Conservation (phyloP, 2,888 invertebrate genomes). For the Parnassius glacialis region DNA sequence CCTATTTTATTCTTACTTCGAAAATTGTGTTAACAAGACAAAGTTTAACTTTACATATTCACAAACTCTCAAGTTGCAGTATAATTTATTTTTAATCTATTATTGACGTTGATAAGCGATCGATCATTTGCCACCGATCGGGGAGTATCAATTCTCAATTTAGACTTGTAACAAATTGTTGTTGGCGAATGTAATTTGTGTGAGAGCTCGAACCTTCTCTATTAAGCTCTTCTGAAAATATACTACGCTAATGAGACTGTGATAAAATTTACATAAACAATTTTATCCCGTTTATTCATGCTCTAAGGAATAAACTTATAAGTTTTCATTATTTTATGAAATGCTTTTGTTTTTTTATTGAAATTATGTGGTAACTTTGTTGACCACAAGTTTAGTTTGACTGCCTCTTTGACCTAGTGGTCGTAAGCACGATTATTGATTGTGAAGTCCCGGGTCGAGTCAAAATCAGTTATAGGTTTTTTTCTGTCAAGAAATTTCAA, state of each 20-base stretch:
- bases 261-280: conserved; percentile 5
- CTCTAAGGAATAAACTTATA: no score
- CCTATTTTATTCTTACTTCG: no score
- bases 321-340: no score
- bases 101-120: conserved; percentile 61
- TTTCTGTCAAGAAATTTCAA: no score
- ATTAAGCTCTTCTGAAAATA: conserved; percentile 11
- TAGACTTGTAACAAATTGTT: conserved; percentile 62
- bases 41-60: not conserved
- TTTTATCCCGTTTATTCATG: not conserved
- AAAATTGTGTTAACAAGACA: no score
- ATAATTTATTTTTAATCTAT: conserved; percentile 36
- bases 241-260: conserved; percentile 1
- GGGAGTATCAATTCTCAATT: conserved; percentile 47
- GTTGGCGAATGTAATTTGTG: conserved; percentile 57
- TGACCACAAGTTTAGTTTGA: no score
- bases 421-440: no score
- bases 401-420: no score
- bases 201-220: conserved; percentile 48
- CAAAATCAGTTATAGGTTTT: no score
- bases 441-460: no score
- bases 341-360: no score
- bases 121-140: conserved; percentile 49
- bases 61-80: conserved; percentile 4
- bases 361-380: no score